Base-by-base conservation (phyloP, 2,797 vertebrate genomes). In the Loris lydekkerianus region DNA sequence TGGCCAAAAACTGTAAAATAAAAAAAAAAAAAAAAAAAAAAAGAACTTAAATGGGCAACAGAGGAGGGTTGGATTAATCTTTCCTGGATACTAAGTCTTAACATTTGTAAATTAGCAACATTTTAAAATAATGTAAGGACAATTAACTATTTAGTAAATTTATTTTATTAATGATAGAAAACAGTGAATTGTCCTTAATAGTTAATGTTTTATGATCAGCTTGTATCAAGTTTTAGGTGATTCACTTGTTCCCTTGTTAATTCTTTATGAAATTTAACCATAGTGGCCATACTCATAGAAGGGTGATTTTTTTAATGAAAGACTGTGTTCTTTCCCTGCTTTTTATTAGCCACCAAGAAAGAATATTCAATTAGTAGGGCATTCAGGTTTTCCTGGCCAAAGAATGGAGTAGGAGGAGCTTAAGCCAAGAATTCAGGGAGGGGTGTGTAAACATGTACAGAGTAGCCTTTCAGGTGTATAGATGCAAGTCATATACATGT, bases 111-210 rank as follows among this genome's bases (percentile, higher is more conserved):
- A 70, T 61, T n/a, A 73, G 27, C 72, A 82, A 70, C 2, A 10
- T 75, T 82, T 82, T 34, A 10, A 86, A 81, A 37, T 86, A n/a
- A 56, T 43, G 29, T 27, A 85, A 49, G 73, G n/a, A 60, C 40
- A 72, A 2, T 61, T 78, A 75, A 29, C 49, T 49, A 25, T 84
- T 85, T 29, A 72, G 15, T 40, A 25, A 7, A 27, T 78, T 86
- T 17, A 43, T 69, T 84, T 91, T 91, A 65, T 73, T 73, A 80
- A 91, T 49, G 72, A 9, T 91, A 73, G 43, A 91, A 85, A 65
- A 31, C 63, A 80, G 49, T 49, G 13, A 49, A 49, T 49, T 49
- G 13, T 49, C 49, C 49, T 49, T 49, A 49, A 49, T 49, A 70
- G 61, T 27, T 86, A 21, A 31, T 92, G 34, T 56, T 29, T 56